Evolutionary conservation across 2,113 vertebrate genomes (phyloP), one percentile per base, ranked within the genome.

Genomic region (Pseudorhombus dupliciocellatus): DNA sequence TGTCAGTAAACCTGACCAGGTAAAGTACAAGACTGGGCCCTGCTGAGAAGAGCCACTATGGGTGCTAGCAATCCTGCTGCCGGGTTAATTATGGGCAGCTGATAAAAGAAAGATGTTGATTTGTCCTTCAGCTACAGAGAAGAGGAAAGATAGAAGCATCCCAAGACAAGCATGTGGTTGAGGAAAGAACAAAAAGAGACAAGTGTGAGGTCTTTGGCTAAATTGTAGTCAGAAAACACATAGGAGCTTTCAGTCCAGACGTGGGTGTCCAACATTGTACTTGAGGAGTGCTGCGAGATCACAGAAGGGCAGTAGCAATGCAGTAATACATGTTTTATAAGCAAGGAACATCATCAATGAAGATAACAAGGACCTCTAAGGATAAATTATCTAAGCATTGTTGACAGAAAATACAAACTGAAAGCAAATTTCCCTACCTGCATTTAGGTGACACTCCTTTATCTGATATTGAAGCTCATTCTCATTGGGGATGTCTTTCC

Each of bases 401-500:
- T 1, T 54, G 25, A 26, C 52, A 26, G 6, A 50, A n/a, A 21
- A 50, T 4, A 50, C 7, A 50, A 50, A n/a, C 40, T 18, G 12
- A 18, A 16, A 44, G 40, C 40, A 1, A 16, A 5, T 16, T 0
- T 9, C 86, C 94, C 90, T 84, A 99, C 98, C 98, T 66, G 97
- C 98, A 80, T 96, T 99, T 87, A 99, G 92, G 86, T 98, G 97
- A 63, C 98, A 99, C 2, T 99, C 98, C 88, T 99, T 99, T 86
- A 99, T 99, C 92, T 99, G 98, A 91, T 98, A 99, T 87, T 99
- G 98, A 9, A 99, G 95, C 86, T 99, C 98, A 0, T 99, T 99
- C 90, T 99, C 98, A 14, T 99, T 99, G 26, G 98, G 98, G 77
- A 99, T 99, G 87, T 99, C 98, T 52, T 99, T 99, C 98, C 98